phyloP scores from a whole-genome alignment of 2,888 invertebrate genomes.

The Rotaria socialis region DNA sequence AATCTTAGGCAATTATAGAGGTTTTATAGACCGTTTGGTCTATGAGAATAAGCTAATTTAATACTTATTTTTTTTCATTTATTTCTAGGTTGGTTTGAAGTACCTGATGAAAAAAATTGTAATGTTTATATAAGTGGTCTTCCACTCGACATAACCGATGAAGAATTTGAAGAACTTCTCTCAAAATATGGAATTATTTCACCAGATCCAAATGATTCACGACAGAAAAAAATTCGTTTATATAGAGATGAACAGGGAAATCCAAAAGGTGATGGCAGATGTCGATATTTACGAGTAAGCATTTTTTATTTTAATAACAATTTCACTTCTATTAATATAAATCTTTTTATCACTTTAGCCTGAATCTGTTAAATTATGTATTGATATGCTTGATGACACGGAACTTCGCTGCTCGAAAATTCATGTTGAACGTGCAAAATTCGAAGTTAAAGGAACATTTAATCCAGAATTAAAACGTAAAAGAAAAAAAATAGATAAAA shows the following conservation, averaged over 20 bases:
- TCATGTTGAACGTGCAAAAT: slow-evolving; percentile 83
- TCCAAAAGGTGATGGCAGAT: slow-evolving; percentile 89
- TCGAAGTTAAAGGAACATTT: slow-evolving; percentile 84
- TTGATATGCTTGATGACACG: slow-evolving; percentile 83
- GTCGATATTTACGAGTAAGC: slow-evolving; percentile 84
- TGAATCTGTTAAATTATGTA: slow-evolving; percentile 86
- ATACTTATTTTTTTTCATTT: neutral
- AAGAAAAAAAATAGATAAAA: slow-evolving; percentile 77
- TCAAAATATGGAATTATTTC: slow-evolving; percentile 90
- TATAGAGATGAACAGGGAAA: slow-evolving; percentile 77
- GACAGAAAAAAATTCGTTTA: slow-evolving; percentile 80
- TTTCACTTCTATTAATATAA: neutral
- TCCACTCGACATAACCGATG: slow-evolving; percentile 77
- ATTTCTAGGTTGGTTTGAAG: slow-evolving; percentile 78
- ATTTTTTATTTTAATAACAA: neutral
- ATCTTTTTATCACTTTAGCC: slow-evolving; percentile 62
- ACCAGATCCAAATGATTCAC: slow-evolving; percentile 72
- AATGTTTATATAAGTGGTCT: slow-evolving; percentile 92
- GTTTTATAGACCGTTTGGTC: too few relatives aligned
- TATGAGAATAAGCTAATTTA: too few relatives aligned
- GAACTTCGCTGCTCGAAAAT: slow-evolving; percentile 71
- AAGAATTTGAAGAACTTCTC: slow-evolving; percentile 82
- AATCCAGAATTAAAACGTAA: slow-evolving; percentile 83
- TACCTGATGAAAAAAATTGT: slow-evolving; percentile 79
- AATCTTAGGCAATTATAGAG: too few relatives aligned